Conservation (phyloP, 1,140 invertebrate species). For the Nymphalis io region DNA sequence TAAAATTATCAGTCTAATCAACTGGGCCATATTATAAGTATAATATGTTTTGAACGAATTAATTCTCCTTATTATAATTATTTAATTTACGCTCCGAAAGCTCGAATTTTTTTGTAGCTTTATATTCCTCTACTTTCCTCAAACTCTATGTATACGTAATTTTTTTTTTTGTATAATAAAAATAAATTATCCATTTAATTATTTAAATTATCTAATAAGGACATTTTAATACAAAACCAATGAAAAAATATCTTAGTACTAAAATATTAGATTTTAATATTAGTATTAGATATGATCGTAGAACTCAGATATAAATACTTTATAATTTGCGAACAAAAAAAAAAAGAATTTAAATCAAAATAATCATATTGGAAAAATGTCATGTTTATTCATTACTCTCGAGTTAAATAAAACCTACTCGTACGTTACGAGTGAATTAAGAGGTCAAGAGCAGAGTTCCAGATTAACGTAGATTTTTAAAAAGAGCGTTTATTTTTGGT, state of each 20-base stretch:
- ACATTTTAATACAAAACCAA: too few species aligned
- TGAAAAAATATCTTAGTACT: too few species aligned
- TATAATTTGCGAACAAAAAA: neutral
- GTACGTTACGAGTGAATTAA: slow-evolving; percentile 26
- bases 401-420: slow-evolving; percentile 25
- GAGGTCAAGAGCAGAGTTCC: slow-evolving; percentile 22
- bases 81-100: neutral
- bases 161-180: too few species aligned
- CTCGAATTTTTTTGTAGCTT: neutral
- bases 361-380: slow-evolving; percentile 19
- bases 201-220: too few species aligned
- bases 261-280: too few species aligned
- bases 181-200: too few species aligned
- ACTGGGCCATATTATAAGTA: neutral
- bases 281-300: too few species aligned
- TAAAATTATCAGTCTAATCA: too few species aligned
- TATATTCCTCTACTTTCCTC: neutral
- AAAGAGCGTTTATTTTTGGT: slow-evolving; percentile 13
- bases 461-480: slow-evolving; percentile 19
- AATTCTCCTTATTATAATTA: neutral
- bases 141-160: too few species aligned
- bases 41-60: neutral
- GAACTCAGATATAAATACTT: neutral
- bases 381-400: slow-evolving; percentile 20
- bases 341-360: neutral